Evolutionary conservation across 2,113 vertebrate species (phyloP), one percentile per base, ranked within the genome.

Genomic region (Jacana jacana): DNA sequence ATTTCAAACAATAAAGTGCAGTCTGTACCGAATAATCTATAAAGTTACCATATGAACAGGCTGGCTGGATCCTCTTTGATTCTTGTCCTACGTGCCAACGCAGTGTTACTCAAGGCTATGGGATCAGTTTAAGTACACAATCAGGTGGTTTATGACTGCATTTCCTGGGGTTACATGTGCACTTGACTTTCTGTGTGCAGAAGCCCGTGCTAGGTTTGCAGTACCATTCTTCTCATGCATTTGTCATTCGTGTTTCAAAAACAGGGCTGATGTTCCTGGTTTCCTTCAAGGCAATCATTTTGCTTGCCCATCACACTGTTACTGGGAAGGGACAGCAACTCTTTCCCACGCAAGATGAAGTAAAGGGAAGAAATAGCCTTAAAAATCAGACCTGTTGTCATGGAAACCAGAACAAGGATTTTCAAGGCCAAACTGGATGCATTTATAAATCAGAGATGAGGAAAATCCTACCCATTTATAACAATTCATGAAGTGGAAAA

Each of bases 401-500:
- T 93, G 84, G 96, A 91, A 96, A 97, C 95, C 44, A 85, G 92
- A 93, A 68, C 24, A 81, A 84, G 81, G 66, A 91, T 81, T 93
- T 85, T 83, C 3, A 0, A 95, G 90, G 82, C 89, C 94, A 73
- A 89, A 94, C 54, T 60, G 37, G 69, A 89, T 69, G 80, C 65
- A 58, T 75, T 93, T 92, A 42, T 39, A 92, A 86, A 89, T 68
- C 57, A 61, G 30, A 89, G 75, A 83, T 1, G 7, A 84, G 70
- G n/a, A 72, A 85, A 90, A 91, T 79, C 88, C 72, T 68, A 17
- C 8, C 22, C 30, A 31, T 75, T 91, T 57, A 46, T 39, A 72
- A 79, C 65, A 94, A 49, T 1, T 68, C 3, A 1, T 85, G 78
- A 64, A 69, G 49, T 70, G 48, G 48, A 86, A 96, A 96, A 88